A percentile compares a stretch with the other conserved stretches of the same genome.
phyloP scores from a whole-genome alignment of 2,797 vertebrate species.

The Neosilurus mollespiculum region DNA sequence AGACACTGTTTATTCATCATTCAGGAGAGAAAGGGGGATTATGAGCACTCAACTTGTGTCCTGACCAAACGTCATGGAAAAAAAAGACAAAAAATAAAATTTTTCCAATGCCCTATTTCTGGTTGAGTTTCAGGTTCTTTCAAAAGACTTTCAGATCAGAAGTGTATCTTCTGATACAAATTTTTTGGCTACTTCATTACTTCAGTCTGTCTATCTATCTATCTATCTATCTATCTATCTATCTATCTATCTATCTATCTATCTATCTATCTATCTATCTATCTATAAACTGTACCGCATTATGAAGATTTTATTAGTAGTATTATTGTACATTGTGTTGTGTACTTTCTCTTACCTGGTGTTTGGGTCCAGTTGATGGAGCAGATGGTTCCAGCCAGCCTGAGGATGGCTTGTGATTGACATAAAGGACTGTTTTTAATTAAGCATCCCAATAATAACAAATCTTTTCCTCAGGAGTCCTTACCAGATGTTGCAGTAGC shows the following conservation, averaged over 20 bases:
- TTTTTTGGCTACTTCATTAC: too few species aligned
- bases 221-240: too few species aligned
- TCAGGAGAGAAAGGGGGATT: not conserved
- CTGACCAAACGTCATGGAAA: not conserved
- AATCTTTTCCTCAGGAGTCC: not conserved
- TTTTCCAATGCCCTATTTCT: not conserved
- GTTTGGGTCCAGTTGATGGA: not conserved
- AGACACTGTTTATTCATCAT: not conserved
- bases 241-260: too few species aligned
- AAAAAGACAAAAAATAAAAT: not conserved
- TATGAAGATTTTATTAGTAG: too few species aligned
- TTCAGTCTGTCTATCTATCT: too few species aligned
- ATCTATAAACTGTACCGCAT: too few species aligned
- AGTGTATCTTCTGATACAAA: not conserved
- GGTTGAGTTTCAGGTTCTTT: not conserved
- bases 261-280: too few species aligned
- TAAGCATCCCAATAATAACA: not conserved
- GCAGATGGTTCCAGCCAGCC: not conserved
- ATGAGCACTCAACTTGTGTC: not conserved
- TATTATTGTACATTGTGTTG: not conserved
- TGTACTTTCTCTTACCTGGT: not conserved
- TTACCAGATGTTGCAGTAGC: not conserved
- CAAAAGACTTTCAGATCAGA: not conserved
- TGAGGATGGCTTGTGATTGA: not conserved
- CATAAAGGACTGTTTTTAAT: conserved; percentile 13